Percentiles rank a stretch among this genome's conserved stretches.
Conservation (phyloP, 2,888 invertebrate species). For the Agelastica alni region DNA sequence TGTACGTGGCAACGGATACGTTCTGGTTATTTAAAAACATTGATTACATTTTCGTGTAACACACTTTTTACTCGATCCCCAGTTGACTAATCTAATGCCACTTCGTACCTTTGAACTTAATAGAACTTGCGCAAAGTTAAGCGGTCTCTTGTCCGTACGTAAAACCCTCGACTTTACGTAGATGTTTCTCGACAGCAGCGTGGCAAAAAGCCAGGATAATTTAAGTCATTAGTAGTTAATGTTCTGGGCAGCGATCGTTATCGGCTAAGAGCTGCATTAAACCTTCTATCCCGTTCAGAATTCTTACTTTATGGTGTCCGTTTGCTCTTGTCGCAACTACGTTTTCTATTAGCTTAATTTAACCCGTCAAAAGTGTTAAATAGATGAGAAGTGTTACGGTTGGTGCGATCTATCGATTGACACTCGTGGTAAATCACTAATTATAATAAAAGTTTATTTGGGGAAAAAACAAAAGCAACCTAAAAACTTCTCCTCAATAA, state of each 20-base stretch:
- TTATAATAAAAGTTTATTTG: too few species aligned
- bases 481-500: too few species aligned
- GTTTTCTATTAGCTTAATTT: conserved; percentile 27
- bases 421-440: too few species aligned
- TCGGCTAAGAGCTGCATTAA: conserved; percentile 46
- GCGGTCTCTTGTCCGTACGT: conserved; percentile 14
- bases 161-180: conserved; percentile 27
- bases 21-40: too few species aligned
- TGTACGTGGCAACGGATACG: too few species aligned
- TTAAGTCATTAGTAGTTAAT: conserved; percentile 47
- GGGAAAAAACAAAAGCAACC: too few species aligned
- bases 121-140: conserved; percentile 8
- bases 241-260: conserved; percentile 46
- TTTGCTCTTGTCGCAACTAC: conserved; percentile 22
- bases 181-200: conserved; percentile 32
- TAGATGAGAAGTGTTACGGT: conserved; percentile 23
- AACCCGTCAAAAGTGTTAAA: conserved; percentile 27
- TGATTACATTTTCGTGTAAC: too few species aligned
- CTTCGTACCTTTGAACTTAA: conserved; percentile 5
- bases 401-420: conserved; percentile 11
- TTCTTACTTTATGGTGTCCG: conserved; percentile 31
- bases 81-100: background rate
- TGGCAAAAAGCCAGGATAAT: conserved; percentile 43
- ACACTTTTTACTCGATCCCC: too few species aligned
- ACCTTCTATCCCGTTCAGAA: conserved; percentile 32